Evolutionary conservation across 2,888 invertebrate species (phyloP).

Genomic region (Tenthredo notha): DNA sequence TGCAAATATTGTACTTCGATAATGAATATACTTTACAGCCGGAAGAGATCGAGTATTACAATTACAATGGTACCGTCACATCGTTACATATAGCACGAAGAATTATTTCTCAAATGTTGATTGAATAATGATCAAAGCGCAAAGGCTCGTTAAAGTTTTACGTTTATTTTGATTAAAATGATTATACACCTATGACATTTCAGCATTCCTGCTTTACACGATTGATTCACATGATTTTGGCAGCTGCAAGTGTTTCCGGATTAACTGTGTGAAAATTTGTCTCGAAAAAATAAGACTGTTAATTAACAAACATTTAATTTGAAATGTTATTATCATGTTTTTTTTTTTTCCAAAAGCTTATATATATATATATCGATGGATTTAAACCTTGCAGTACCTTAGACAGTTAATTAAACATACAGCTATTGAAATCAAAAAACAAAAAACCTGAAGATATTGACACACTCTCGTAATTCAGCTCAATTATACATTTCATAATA

Average conservation of each 20-base stretch:
- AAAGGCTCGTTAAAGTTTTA: not conserved
- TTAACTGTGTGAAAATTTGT: not conserved
- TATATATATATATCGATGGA: not conserved
- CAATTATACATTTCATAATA: conserved; percentile 21
- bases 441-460: not conserved
- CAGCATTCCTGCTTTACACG: not conserved
- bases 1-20: not conserved
- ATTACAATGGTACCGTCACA: not conserved
- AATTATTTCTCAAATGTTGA: not conserved
- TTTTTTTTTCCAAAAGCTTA: not conserved
- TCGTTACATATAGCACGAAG: not conserved
- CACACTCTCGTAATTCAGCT: not conserved
- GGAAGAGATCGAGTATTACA: not conserved
- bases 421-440: not conserved
- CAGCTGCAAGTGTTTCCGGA: conserved; percentile 17
- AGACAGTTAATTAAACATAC: conserved; percentile 26
- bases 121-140: not conserved
- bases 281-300: not conserved
- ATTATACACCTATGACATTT: not conserved
- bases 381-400: conserved; percentile 27
- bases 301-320: not conserved
- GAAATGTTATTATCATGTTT: not conserved
- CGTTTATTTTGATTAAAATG: conserved; percentile 19
- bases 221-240: not conserved
- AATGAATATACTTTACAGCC: not conserved